Evolutionary conservation across 2,888 invertebrate genomes (phyloP), one percentile per base, ranked within the genome.

Genomic region (Ornithoptera alexandrae): DNA sequence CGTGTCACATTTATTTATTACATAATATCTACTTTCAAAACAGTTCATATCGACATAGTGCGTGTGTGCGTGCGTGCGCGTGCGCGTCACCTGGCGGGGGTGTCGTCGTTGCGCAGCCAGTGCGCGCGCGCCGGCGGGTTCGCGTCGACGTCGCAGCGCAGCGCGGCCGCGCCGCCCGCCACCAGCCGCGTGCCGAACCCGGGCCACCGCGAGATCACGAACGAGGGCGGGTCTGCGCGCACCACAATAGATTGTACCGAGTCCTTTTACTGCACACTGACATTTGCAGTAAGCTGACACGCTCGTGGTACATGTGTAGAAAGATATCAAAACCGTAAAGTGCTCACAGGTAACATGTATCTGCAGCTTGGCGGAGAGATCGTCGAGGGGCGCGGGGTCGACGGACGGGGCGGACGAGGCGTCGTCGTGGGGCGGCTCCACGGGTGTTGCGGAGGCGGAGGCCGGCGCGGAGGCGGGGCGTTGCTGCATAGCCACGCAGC

Each of bases 121-220:
- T 96, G 94, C 64, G 97, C 97, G 65, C 95, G 93, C 67, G 97
- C 96, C 68, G 96, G 95, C 22, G 98, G 98, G 92, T 98, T 98
- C 79, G 98, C 97, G 91, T 98, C 98, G 73, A 98, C 97, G 87
- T 97, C 97, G 82, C 98, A 98, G 86, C 97, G 96, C 77, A 98
- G 91, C 69, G 97, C 97, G 73, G 98, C 97, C 73, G 97, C 95
- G 84, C 97, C 97, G 72, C 98, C 98, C 85, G 98, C 97, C 72
- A 96, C 93, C 77, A 98, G 94, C 42, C 97, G 96, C 86, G 97
- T 96, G 66, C 98, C 98, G 88, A 98, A 98, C 65, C 97, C 97
- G n/a, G 98, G 98, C 89, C 97, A 96, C 76, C 98, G 95, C 73
- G 97, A 97, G 87, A 98, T 97, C 83, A 97, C 97, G 89, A 98